A percentile compares a stretch with the other conserved stretches of the same genome.
Evolutionary conservation across 2,113 vertebrate species (phyloP).

Genomic region (Macquaria australasica): DNA sequence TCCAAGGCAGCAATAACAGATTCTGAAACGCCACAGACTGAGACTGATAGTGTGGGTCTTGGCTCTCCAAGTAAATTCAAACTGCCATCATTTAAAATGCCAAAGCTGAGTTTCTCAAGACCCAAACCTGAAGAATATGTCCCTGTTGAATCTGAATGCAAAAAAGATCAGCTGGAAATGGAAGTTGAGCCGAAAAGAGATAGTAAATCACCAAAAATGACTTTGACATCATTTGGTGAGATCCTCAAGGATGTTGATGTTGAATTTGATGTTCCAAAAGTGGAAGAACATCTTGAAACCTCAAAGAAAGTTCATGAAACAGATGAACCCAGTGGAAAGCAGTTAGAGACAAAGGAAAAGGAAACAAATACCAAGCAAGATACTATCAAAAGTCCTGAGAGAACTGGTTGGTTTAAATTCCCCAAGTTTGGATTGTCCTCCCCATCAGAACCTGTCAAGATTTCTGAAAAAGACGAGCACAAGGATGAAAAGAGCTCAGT

Average conservation of each 20-base stretch:
- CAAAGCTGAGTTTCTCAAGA: constrained; percentile 72
- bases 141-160: constrained; percentile 37
- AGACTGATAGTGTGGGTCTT: constrained; percentile 28
- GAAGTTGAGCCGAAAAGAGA: constrained; percentile 59
- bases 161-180: constrained; percentile 48
- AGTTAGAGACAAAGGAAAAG: constrained; percentile 43
- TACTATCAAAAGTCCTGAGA: constrained; percentile 71
- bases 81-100: constrained; percentile 79
- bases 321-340: constrained; percentile 26
- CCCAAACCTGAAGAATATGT: constrained; percentile 63
- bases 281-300: constrained; percentile 45
- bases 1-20: constrained; percentile 38
- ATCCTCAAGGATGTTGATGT: constrained; percentile 76
- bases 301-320: constrained; percentile 49
- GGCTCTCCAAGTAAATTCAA: constrained; percentile 81
- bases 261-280: constrained; percentile 79
- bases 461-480: constrained; percentile 33
- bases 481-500: constrained; percentile 60
- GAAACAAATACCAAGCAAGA: constrained; percentile 59
- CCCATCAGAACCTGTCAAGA: constrained; percentile 72
- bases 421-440: constrained; percentile 79
- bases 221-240: constrained; percentile 70
- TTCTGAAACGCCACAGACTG: constrained; percentile 42
- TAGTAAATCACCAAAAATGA: constrained; percentile 70
- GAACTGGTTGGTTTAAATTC: constrained; percentile 81